Conservation (phyloP, 2,888 invertebrate species). For the Erebia palarica region DNA sequence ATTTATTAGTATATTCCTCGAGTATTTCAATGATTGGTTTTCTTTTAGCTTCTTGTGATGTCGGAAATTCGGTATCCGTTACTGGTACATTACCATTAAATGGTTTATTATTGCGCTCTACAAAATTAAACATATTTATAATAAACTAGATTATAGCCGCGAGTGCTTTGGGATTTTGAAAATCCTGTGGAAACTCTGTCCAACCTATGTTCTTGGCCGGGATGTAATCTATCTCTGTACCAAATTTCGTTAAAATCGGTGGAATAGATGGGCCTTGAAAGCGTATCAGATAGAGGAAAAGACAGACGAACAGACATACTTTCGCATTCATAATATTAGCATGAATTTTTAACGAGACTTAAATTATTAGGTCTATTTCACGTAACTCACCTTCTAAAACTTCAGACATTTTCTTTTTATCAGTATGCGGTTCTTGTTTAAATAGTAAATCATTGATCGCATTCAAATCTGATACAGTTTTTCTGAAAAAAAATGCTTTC, state of each 20-base stretch:
- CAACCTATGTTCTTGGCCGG: too few species aligned
- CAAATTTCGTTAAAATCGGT: too few species aligned
- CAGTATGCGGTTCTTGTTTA: conserved; percentile 53
- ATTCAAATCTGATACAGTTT: conserved; percentile 52
- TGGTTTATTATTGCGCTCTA: conserved; percentile 35
- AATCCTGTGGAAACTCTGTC: too few species aligned
- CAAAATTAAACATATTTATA: neutral
- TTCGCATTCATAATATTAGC: too few species aligned
- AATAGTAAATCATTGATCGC: conserved; percentile 62
- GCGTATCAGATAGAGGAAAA: too few species aligned
- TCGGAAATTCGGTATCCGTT: conserved; percentile 10
- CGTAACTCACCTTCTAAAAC: conserved; percentile 51
- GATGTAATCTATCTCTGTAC: too few species aligned
- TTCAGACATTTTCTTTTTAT: conserved; percentile 46
- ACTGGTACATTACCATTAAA: conserved; percentile 39
- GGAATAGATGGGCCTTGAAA: too few species aligned
- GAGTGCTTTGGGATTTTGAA: too few species aligned
- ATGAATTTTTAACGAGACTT: neutral
- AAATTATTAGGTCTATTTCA: neutral
- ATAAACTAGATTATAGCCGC: too few species aligned
- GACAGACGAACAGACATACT: too few species aligned
- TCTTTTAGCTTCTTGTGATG: conserved; percentile 47
- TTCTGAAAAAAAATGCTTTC: conserved; percentile 47
- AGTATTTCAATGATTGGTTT: conserved; percentile 67
- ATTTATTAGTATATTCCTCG: conserved; percentile 49